These are phyloP conservation scores for Catagonus wagneri DNA, from an alignment of 2,113 vertebrate species.

Conservation along the genomic window DNA sequence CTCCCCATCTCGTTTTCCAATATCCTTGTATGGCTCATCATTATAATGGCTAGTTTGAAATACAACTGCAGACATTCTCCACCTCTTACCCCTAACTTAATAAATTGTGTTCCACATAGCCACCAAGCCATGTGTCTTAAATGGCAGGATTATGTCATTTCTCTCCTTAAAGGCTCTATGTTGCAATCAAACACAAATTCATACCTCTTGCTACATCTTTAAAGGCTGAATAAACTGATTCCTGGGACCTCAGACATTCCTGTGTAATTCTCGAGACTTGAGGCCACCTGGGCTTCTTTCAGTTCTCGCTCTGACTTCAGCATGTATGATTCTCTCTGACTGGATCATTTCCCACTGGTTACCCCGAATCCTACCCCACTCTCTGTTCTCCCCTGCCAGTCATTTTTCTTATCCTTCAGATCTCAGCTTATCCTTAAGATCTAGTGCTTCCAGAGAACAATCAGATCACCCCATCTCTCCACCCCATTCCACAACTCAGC, in stretches of 20 bases:
- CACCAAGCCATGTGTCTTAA: neutral
- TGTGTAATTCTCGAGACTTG: neutral
- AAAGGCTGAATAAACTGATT: neutral
- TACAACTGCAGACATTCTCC: neutral
- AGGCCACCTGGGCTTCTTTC: neutral
- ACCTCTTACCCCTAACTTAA: neutral
- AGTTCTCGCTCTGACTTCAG: neutral
- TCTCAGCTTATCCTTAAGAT: neutral
- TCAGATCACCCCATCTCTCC: neutral
- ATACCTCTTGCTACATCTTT: neutral
- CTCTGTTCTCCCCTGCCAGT: neutral
- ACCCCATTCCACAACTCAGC: neutral
- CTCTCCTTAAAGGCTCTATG: neutral
- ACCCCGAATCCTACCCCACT: too few relatives aligned
- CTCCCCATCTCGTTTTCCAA: neutral
- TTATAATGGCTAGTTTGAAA: neutral
- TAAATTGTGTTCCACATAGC: neutral
- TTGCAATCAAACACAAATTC: neutral
- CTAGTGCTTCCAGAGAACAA: neutral
- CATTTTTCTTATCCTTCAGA: neutral
- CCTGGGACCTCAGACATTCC: neutral
- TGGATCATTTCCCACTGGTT: neutral
- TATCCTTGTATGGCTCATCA: neutral
- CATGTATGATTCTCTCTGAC: neutral
- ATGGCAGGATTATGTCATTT: neutral